These are phyloP conservation scores for Battus philenor DNA, from an alignment of 1,140 invertebrate genomes.

Conservation along the genomic window DNA sequence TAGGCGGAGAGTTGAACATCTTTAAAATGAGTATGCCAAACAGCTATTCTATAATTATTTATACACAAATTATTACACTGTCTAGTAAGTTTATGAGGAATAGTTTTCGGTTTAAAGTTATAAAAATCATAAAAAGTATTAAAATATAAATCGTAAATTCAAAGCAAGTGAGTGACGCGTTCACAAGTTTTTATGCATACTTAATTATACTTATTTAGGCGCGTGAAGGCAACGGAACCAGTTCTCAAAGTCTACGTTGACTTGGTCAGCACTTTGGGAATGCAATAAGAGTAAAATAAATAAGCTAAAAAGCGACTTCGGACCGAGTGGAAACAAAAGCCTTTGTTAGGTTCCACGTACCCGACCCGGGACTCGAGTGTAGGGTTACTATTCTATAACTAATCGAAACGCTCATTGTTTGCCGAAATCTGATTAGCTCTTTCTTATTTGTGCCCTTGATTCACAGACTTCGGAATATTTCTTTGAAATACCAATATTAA, in stretches of 20 bases:
- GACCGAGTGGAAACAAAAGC: constrained; percentile 56
- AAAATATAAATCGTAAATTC: no score
- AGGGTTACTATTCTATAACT: constrained; percentile 62
- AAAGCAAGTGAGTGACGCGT: not conserved
- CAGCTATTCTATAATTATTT: no score
- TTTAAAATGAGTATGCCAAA: no score
- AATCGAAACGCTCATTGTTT: constrained; percentile 57
- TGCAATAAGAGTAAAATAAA: constrained; percentile 55
- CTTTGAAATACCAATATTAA: constrained; percentile 5
- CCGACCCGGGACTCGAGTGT: constrained; percentile 35
- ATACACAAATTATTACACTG: no score
- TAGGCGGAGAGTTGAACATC: no score
- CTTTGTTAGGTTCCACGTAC: constrained; percentile 69
- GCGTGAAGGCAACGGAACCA: constrained; percentile 29
- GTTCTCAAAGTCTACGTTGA: constrained; percentile 38
- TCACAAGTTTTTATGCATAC: constrained; percentile 3
- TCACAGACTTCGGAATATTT: constrained; percentile 14
- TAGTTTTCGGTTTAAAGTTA: no score
- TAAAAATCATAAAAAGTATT: no score
- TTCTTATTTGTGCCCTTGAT: constrained; percentile 30
- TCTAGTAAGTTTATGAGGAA: no score
- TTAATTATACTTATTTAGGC: constrained; percentile 12
- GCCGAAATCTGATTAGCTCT: constrained; percentile 56
- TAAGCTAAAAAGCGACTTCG: constrained; percentile 39
- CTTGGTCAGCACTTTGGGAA: constrained; percentile 49